Evolutionary conservation across 2,113 vertebrate species (phyloP).

Genomic region (Hemiprocne comata): DNA sequence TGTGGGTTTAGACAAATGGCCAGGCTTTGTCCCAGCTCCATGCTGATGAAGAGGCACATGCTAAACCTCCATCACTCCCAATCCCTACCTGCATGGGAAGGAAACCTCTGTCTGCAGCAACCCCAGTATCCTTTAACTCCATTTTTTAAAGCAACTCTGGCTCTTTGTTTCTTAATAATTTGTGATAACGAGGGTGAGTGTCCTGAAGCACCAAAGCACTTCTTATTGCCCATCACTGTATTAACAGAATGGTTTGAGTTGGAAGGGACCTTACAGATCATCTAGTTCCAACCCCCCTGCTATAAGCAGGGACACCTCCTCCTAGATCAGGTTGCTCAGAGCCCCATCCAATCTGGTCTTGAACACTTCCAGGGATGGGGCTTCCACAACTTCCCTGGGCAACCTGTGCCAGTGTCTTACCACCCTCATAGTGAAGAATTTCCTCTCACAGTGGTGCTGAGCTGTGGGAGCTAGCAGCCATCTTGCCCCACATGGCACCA

Average conservation of each 20-base stretch:
- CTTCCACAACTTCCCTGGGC: too few relatives aligned
- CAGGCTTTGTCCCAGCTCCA: background rate
- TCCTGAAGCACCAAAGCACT: background rate
- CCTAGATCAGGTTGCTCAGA: too few relatives aligned
- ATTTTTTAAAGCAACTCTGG: background rate
- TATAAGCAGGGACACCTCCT: too few relatives aligned
- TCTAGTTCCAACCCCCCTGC: too few relatives aligned
- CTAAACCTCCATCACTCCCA: background rate
- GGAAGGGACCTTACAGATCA: too few relatives aligned
- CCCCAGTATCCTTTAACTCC: background rate
- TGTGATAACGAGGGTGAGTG: rapidly evolving
- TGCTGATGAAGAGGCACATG: rapidly evolving
- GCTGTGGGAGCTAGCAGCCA: background rate
- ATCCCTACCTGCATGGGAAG: background rate
- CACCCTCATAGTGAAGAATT: too few relatives aligned
- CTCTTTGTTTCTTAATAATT: background rate
- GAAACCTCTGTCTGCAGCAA: background rate
- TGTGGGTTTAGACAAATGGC: background rate
- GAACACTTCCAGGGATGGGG: too few relatives aligned
- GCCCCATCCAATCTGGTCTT: too few relatives aligned
- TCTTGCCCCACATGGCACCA: rapidly evolving
- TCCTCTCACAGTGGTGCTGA: background rate
- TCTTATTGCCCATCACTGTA: background rate
- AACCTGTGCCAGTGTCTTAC: too few relatives aligned
- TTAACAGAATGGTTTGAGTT: too few relatives aligned